Percentiles rank a stretch among this genome's conserved stretches.
Conservation (phyloP, 2,797 vertebrate genomes). For the Cirrhinus mrigala region DNA sequence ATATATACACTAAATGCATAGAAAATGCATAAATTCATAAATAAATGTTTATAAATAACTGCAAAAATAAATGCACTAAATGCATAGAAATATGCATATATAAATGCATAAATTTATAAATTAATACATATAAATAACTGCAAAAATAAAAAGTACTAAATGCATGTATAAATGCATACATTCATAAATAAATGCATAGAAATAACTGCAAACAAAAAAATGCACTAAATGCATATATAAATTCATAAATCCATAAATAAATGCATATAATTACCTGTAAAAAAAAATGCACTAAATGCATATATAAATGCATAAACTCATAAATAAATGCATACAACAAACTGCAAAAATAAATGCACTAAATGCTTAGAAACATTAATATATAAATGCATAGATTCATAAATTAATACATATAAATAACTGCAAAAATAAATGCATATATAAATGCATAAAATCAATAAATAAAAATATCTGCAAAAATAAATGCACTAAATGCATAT, state of each 20-base stretch:
- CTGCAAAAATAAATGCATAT: not conserved
- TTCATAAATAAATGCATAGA: not conserved
- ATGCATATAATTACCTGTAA: not conserved
- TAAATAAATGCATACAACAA: not conserved
- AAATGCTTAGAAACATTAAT: not conserved
- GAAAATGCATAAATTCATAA: not conserved
- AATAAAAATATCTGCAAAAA: not conserved
- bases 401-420: not conserved
- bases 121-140: too few relatives aligned
- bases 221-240: not conserved
- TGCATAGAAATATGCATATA: not conserved
- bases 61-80: not conserved
- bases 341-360: not conserved
- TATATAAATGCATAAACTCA: not conserved
- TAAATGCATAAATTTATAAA: not conserved
- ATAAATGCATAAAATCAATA: not conserved
- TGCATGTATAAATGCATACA: not conserved
- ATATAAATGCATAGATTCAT: not conserved
- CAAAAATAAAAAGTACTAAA: not conserved
- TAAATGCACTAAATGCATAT: not conserved
- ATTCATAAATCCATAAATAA: not conserved
- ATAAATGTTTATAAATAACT: not conserved
- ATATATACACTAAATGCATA: not conserved
- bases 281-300: not conserved
- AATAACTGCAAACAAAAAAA: not conserved